Percentiles rank a stretch among this genome's conserved stretches.
Conservation (phyloP, 1,140 invertebrate species). For the Drosophila sp. region DNA sequence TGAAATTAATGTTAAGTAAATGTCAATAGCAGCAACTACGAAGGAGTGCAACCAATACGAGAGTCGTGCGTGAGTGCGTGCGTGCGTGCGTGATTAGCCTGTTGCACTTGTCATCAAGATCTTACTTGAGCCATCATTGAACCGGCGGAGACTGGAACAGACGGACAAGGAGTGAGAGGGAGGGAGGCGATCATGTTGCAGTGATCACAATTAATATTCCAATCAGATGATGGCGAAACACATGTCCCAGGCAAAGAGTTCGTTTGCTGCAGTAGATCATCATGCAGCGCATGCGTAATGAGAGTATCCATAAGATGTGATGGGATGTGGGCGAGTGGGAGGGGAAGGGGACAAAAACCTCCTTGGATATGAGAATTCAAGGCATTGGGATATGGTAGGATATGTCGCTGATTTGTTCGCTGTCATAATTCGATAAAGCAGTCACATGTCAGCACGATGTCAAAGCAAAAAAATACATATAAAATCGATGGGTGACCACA, state of each 20-base stretch:
- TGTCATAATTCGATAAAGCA: slow-evolving; percentile 82
- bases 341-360: neutral
- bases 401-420: slow-evolving; percentile 81
- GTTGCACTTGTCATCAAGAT: slow-evolving; percentile 60
- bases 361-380: slow-evolving; percentile 13
- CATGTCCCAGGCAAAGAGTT: slow-evolving; percentile 52
- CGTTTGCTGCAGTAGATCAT: slow-evolving; percentile 26
- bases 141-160: slow-evolving; percentile 12
- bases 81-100: slow-evolving; percentile 46
- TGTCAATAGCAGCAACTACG: slow-evolving; percentile 49
- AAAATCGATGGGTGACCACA: slow-evolving; percentile 10
- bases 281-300: slow-evolving; percentile 66
- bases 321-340: neutral
- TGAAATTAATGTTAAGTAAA: slow-evolving; percentile 71
- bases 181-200: slow-evolving; percentile 28
- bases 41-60: neutral
- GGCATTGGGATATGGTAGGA: slow-evolving; percentile 16
- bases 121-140: slow-evolving; percentile 16
- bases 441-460: slow-evolving; percentile 69
- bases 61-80: neutral
- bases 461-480: slow-evolving; percentile 1
- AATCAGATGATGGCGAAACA: slow-evolving; percentile 64
- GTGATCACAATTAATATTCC: slow-evolving; percentile 73
- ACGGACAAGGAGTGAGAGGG: neutral
- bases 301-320: slow-evolving; percentile 19